Base-by-base conservation (phyloP, 2,888 invertebrate genomes). In the Lottia gigantea region DNA sequence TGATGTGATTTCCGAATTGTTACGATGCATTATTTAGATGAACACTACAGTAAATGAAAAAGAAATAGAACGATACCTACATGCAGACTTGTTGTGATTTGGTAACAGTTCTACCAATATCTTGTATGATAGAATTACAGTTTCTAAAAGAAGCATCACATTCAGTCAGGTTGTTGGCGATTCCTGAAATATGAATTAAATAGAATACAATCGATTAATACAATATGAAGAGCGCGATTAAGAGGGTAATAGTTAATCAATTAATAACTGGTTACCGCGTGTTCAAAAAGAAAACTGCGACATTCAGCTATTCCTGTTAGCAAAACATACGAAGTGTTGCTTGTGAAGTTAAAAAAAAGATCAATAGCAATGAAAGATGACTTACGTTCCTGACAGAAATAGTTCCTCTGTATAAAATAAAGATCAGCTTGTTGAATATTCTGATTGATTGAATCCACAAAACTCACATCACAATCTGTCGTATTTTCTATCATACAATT, bases 381-480 rank as follows among this genome's bases (percentile, higher is more conserved):
- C 55, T 55, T 55, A 55, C 55, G n/a, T 55, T 55, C 55, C 7
- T 55, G 19, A 55, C 55, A 55, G 23, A 55, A 55, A 55, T 16
- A 55, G 19, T 55, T 55, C 55, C 23, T 7, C 55, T 55, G 55
- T 8, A 19, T 55, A 55, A 55, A 55, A 23, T 19, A 55, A 19
- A 23, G 6, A 23, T 55, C 55, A 23, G 55, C n/a, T 19, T 55
- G 19, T 15, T 55, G 55, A 6, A 55, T 55, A 55, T 55, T 55
- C n/a, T 55, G 7, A 55, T n/a, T 19, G 8, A 55, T 15, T 55
- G n/a, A 16, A 55, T 55, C 55, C n/a, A 19, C 12, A 23, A 55
- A 55, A 8, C 8, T 55, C n/a, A 23, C 55, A 55, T 55, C n/a
- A n/a, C 55, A 55, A 7, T n/a, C n/a, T 55, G 55, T 55, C 14